Base-by-base conservation (phyloP, 1,140 invertebrate species). In the Carcinoscorpius rotundicauda region DNA sequence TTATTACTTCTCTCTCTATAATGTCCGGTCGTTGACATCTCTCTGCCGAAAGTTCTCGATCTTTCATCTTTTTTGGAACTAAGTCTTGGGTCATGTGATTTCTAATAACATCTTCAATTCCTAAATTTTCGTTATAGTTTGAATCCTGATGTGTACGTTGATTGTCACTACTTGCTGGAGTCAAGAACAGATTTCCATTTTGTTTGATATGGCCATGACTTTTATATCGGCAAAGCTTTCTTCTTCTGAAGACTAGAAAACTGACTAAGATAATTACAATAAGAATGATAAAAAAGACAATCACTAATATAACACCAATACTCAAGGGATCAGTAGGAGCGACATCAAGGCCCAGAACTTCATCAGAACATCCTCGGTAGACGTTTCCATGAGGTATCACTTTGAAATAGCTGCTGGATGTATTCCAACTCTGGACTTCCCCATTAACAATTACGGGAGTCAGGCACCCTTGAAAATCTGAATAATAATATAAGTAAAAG, bases 261-360 rank as follows among this genome's bases (percentile, higher is more conserved):
- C 89, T 93, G 5, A 90, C 86, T 49, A 92, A 78, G 64, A 95
- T 93, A 3, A 89, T 90, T 5, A 93, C 84, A 48, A 95, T 81
- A 6, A 95, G 78, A 58, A 92, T 88, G 3, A 93, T 85, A 72
- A 97, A 95, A 78, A 97, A 97, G 4, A 95, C 88, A 58, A 97
- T 92, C 2, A 97, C 90, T 49, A 97, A 78, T 3, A 91, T 93
- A 52, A 94, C 87, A 51, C 92, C 91, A 58, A 95, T 91, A 71
- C 87, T 91, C 1, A 95, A 77, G 2, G 91, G 90, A 80, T 93
- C 88, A 4, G 90, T 85, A 3, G 85, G 84, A 64, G 87, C 84
- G 3, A 86, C 84, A 4, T 75, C 72, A 29, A 76, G 75, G n/a
- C 74, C 72, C 4, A 66, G 61, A 5, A 75, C 70, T 50, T 86